Evolutionary conservation across 2,797 vertebrate genomes (phyloP).

Genomic region (Delichon dasypus): DNA sequence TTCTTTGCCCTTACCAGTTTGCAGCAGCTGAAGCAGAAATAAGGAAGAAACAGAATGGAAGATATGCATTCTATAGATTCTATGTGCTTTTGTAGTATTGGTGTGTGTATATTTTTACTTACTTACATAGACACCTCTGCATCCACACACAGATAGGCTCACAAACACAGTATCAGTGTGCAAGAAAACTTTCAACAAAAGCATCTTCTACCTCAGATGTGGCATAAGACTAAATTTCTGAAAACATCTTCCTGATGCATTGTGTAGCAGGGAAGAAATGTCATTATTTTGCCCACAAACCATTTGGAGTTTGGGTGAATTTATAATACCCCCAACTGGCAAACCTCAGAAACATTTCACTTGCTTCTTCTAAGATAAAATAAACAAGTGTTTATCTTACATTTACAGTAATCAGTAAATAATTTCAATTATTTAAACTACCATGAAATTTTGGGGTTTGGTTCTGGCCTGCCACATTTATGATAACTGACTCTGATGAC

Average conservation of each 20-base stretch:
- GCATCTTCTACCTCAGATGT: not conserved
- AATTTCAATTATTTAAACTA: not conserved
- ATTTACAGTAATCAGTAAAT: not conserved
- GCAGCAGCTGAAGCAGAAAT: not conserved
- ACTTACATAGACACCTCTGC: not conserved
- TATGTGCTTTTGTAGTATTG: not conserved
- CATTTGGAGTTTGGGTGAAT: not conserved
- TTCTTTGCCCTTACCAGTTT: not conserved
- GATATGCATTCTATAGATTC: not conserved
- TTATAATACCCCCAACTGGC: not conserved
- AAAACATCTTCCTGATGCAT: not conserved
- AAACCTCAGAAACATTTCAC: not conserved
- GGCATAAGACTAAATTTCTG: not conserved
- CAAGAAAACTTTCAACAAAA: not conserved
- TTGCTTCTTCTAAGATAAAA: not conserved
- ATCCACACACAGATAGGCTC: not conserved
- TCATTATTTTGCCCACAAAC: not conserved
- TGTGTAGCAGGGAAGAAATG: not conserved
- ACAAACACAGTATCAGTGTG: rapidly evolving
- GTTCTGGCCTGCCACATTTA: not conserved
- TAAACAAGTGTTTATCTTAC: not conserved
- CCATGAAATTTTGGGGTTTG: not conserved
- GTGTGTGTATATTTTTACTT: not conserved
- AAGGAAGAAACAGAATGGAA: not conserved
- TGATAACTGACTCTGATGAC: not conserved